Evolutionary conservation across 2,888 invertebrate species (phyloP).

Genomic region (Yponomeuta cagnagella): DNA sequence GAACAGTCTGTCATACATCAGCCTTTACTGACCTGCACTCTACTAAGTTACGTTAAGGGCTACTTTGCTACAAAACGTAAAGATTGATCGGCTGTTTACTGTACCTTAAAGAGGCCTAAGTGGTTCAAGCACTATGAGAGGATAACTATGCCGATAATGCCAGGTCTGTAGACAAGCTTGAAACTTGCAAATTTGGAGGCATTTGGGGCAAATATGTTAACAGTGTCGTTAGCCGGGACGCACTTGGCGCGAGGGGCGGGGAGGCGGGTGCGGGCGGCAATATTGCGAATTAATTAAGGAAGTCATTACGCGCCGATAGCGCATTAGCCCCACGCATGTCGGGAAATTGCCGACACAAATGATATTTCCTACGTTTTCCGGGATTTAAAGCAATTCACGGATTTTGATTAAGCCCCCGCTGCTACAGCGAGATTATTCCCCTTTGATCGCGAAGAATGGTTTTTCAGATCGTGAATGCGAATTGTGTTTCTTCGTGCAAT

Average conservation of each 20-base stretch:
- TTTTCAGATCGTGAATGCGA: conserved; percentile 72
- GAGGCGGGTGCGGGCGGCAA: conserved; percentile 30
- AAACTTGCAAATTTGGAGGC: not conserved
- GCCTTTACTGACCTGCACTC: no score
- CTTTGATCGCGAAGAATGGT: conserved; percentile 74
- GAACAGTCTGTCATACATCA: no score
- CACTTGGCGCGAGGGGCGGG: conserved; percentile 5
- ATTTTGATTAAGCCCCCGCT: conserved; percentile 75
- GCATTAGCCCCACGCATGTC: conserved; percentile 68
- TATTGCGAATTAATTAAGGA: conserved; percentile 74
- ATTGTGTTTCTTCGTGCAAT: conserved; percentile 69
- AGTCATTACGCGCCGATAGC: conserved; percentile 73
- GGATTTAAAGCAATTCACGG: conserved; percentile 75
- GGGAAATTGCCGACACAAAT: conserved; percentile 72
- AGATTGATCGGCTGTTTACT: no score
- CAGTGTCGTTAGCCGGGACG: conserved; percentile 3
- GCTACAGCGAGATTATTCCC: conserved; percentile 71
- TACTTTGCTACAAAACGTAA: no score
- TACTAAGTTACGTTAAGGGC: no score
- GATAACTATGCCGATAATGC: no score
- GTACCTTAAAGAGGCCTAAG: no score
- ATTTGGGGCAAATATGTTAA: not conserved
- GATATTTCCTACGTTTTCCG: conserved; percentile 75
- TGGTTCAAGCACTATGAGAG: no score
- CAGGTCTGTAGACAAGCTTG: not conserved